Evolutionary conservation across 2,113 vertebrate species (phyloP).

Genomic region (Oncorhynchus gorbuscha): DNA sequence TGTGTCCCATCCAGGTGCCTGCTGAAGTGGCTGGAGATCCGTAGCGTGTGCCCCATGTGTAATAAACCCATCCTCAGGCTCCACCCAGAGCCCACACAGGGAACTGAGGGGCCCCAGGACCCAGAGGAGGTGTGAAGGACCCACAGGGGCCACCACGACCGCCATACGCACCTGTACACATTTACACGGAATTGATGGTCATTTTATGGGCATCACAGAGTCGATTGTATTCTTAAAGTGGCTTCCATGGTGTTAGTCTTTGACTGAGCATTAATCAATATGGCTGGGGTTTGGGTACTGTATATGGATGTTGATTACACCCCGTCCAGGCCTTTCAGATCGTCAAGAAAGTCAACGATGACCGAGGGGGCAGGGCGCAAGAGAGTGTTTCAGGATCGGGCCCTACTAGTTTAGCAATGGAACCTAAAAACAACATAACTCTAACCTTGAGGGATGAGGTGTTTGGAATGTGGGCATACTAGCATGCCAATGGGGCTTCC

Average conservation of each 20-base stretch:
- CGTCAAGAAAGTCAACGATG: too few species aligned
- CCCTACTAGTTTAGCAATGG: too few species aligned
- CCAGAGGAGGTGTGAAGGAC: slow-evolving; percentile 74
- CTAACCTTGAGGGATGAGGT: slow-evolving; percentile 26
- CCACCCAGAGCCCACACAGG: slow-evolving; percentile 68
- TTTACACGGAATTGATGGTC: slow-evolving; percentile 18
- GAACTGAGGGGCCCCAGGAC: slow-evolving; percentile 72
- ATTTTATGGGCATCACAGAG: slow-evolving; percentile 49
- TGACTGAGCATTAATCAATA: slow-evolving; percentile 30
- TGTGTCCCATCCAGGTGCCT: slow-evolving; percentile 70
- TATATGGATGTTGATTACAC: slow-evolving; percentile 40
- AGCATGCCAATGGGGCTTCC: background rate
- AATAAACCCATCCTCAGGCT: slow-evolving; percentile 80
- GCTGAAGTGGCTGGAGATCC: slow-evolving; percentile 82
- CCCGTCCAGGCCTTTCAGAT: slow-evolving; percentile 1
- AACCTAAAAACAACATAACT: background rate
- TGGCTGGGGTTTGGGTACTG: slow-evolving; percentile 23
- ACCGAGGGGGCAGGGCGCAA: too few species aligned
- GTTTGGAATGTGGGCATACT: slow-evolving; percentile 15
- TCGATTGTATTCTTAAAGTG: slow-evolving; percentile 47
- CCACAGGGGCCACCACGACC: background rate
- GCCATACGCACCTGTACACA: slow-evolving; percentile 18
- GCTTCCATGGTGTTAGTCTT: slow-evolving; percentile 37
- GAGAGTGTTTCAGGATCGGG: too few species aligned
- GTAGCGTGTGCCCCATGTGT: slow-evolving; percentile 82